These are phyloP conservation scores for Platerodrilus igneus DNA, from an alignment of 2,888 invertebrate species.

Conservation along the genomic window DNA sequence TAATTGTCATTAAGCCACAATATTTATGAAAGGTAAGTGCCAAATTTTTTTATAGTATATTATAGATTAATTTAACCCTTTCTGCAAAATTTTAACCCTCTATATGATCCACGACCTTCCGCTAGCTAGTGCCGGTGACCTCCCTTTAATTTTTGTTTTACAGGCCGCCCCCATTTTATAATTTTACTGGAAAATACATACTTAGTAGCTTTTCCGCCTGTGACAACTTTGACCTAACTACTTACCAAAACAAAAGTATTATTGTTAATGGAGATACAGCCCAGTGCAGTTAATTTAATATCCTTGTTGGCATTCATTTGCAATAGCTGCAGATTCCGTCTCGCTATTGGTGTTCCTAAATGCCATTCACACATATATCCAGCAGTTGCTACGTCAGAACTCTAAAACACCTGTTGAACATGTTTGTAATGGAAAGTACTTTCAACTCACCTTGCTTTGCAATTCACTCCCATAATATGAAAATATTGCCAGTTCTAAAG, in stretches of 20 bases:
- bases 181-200: no score
- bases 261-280: slow-evolving; percentile 17
- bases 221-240: no score
- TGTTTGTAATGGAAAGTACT: background rate
- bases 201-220: no score
- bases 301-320: slow-evolving; percentile 17
- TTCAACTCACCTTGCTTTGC: slow-evolving; percentile 3
- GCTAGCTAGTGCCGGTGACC: no score
- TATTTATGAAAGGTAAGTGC: no score
- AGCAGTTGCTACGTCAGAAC: slow-evolving; percentile 14
- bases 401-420: slow-evolving; percentile 10
- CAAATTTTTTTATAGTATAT: no score
- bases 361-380: slow-evolving; percentile 19
- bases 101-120: no score
- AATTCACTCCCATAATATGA: slow-evolving; percentile 8
- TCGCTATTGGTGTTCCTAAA: slow-evolving; percentile 13
- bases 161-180: no score
- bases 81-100: no score
- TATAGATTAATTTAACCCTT: no score
- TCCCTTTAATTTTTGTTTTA: no score
- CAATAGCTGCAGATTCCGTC: slow-evolving; percentile 13
- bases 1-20: no score
- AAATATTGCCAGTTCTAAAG: slow-evolving; percentile 5
- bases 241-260: slow-evolving; percentile 17
- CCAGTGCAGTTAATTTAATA: slow-evolving; percentile 15